Conservation (phyloP, 2,113 vertebrate species). For the Mustelus asterias region DNA sequence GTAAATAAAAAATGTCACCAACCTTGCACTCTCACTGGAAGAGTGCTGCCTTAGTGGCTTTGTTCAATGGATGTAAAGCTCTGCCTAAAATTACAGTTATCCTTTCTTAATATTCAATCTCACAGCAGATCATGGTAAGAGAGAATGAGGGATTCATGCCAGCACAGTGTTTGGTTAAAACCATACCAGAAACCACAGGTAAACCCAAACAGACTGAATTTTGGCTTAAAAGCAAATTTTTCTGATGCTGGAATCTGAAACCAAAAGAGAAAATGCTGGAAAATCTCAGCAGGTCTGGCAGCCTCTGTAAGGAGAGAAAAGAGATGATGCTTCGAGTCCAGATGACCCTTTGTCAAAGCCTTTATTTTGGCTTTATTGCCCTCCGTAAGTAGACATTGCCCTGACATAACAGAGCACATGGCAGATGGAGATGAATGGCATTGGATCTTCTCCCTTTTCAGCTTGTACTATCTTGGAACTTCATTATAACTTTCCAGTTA, state of each 20-base stretch:
- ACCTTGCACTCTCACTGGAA: too few relatives aligned
- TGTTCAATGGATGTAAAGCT: too few relatives aligned
- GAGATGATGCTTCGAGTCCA: too few relatives aligned
- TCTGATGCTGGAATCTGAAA: too few relatives aligned
- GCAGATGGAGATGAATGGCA: not conserved
- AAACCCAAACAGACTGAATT: not conserved
- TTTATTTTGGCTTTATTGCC: not conserved
- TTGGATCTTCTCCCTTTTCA: not conserved
- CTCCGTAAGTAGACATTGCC: not conserved
- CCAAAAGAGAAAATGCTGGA: too few relatives aligned
- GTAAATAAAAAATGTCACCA: not conserved
- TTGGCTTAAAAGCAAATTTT: not conserved
- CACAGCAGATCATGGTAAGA: not conserved
- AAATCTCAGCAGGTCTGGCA: too few relatives aligned
- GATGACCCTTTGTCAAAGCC: too few relatives aligned
- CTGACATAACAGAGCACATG: not conserved
- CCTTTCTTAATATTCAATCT: not conserved
- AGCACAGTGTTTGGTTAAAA: not conserved
- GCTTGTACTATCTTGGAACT: not conserved
- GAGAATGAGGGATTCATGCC: not conserved
- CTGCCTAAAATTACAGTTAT: too few relatives aligned
- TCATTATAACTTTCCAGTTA: not conserved
- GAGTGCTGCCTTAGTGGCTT: too few relatives aligned
- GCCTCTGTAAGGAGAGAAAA: too few relatives aligned
- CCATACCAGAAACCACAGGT: not conserved